Percentiles rank a stretch among this genome's conserved stretches.
phyloP scores from a whole-genome alignment of 2,888 invertebrate genomes.

The Diarsia brunnea region DNA sequence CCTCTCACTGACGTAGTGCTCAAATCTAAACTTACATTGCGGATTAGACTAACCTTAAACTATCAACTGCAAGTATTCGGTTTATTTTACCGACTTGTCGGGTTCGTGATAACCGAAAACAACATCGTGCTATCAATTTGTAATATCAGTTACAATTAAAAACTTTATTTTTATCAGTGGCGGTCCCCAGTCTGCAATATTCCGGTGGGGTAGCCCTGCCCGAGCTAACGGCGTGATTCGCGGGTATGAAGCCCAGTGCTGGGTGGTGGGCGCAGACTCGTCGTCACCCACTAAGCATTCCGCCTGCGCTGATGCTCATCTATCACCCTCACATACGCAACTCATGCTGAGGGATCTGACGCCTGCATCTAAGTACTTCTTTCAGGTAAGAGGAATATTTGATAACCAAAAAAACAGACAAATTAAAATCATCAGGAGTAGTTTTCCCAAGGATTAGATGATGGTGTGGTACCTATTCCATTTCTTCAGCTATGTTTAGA shows the following conservation, averaged over 20 bases:
- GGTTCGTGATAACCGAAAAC: background rate
- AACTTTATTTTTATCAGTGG: constrained; percentile 70
- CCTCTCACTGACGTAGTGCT: background rate
- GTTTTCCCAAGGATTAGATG: background rate
- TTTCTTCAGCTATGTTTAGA: background rate
- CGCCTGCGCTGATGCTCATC: constrained; percentile 89
- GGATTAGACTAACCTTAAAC: too few species aligned
- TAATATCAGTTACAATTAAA: background rate
- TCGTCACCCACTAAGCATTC: constrained; percentile 81
- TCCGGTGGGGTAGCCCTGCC: constrained; percentile 95
- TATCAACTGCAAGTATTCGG: background rate
- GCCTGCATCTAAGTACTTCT: constrained; percentile 92
- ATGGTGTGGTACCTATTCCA: background rate
- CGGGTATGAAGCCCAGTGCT: constrained; percentile 94
- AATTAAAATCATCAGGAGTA: background rate
- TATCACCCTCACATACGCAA: constrained; percentile 89
- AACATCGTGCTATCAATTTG: background rate
- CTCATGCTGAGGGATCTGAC: constrained; percentile 90
- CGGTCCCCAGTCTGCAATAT: constrained; percentile 90
- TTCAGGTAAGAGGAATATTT: constrained; percentile 87
- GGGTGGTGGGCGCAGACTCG: constrained; percentile 79
- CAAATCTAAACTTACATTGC: background rate
- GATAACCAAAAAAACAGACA: background rate
- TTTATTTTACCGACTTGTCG: background rate
- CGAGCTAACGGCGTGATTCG: constrained; percentile 94